These are phyloP conservation scores for Troilus luridus DNA, from an alignment of 2,888 invertebrate species.

Conservation along the genomic window DNA sequence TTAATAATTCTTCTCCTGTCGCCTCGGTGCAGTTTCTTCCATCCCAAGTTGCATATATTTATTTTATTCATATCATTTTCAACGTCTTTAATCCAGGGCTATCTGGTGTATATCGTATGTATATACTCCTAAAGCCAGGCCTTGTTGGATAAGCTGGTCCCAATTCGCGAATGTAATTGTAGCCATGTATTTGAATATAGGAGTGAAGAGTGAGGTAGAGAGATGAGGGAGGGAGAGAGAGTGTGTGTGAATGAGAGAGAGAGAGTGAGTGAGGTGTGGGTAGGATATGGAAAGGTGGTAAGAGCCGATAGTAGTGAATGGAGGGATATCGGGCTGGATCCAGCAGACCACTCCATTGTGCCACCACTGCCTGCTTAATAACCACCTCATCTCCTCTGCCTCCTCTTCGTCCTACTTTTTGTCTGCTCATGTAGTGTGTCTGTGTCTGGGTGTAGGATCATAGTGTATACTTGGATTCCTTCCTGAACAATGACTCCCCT, in stretches of 20 bases:
- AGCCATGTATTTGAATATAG: constrained; percentile 15
- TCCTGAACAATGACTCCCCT: no score
- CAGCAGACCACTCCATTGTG: background rate
- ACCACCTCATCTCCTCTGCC: background rate
- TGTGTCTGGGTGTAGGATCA: background rate
- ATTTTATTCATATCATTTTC: no score
- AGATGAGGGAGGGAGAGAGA: background rate
- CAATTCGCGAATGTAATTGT: background rate
- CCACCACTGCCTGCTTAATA: background rate
- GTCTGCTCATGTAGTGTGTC: background rate
- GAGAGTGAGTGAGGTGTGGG: background rate
- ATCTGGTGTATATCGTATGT: no score
- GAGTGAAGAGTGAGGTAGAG: background rate
- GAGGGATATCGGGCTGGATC: background rate
- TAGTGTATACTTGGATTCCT: background rate
- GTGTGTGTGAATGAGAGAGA: background rate
- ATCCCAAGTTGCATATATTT: no score
- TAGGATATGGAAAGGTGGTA: background rate
- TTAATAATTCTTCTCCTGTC: no score
- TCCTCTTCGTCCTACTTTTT: background rate
- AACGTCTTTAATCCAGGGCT: no score
- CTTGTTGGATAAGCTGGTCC: background rate
- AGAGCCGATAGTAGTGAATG: background rate
- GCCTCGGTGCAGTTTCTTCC: no score
- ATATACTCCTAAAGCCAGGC: background rate